These are phyloP conservation scores for Choreutis nemorana DNA, from an alignment of 2,888 invertebrate genomes.

Conservation along the genomic window DNA sequence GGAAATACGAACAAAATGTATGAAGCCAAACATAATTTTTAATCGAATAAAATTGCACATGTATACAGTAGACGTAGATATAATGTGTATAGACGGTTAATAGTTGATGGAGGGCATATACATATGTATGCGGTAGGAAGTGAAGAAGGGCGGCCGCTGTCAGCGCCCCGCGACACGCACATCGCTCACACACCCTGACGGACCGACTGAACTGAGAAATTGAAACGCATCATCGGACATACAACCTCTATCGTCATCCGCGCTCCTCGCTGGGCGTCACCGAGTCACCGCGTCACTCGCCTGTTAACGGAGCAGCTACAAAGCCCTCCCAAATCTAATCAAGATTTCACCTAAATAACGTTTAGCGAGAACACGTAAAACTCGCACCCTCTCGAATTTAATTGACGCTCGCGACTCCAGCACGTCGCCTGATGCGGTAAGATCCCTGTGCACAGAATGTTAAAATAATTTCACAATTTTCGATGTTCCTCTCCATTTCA, in stretches of 20 bases:
- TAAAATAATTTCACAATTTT: constrained; percentile 33
- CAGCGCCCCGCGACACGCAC: constrained; percentile 34
- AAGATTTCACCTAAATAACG: constrained; percentile 22
- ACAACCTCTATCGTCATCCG: constrained; percentile 4
- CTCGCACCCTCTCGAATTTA: constrained; percentile 27
- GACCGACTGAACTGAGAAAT: constrained; percentile 59
- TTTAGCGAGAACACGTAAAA: constrained; percentile 24
- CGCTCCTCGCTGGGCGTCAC: too few relatives aligned
- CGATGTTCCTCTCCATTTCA: constrained; percentile 40
- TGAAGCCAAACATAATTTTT: background rate
- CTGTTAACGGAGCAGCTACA: too few relatives aligned
- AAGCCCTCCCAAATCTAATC: too few relatives aligned
- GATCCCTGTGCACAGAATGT: constrained; percentile 18
- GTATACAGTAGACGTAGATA: background rate
- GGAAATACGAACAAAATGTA: background rate
- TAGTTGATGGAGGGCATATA: background rate
- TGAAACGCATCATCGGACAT: constrained; percentile 41
- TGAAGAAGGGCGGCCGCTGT: constrained; percentile 20
- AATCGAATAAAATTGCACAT: background rate
- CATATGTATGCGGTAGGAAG: background rate
- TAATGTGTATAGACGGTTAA: background rate
- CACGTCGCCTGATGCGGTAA: constrained; percentile 23
- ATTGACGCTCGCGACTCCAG: constrained; percentile 23
- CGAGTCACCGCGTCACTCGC: constrained; percentile 8
- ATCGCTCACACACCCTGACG: constrained; percentile 53